Conservation (phyloP, 2,797 vertebrate genomes). For the Pelodytes ibericus region DNA sequence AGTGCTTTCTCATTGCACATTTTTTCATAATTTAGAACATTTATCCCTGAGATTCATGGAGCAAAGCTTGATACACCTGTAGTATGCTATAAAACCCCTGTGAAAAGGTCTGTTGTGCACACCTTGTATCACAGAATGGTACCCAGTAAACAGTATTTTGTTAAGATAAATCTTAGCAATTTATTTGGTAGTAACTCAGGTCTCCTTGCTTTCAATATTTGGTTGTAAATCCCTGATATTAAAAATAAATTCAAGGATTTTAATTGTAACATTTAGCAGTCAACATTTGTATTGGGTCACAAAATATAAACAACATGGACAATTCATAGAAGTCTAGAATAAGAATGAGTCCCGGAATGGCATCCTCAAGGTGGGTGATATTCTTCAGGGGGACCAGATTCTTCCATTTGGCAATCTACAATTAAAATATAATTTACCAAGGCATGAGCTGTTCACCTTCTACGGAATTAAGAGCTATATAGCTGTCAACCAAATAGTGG, state of each 20-base stretch:
- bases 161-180: not conserved
- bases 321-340: slow-evolving; percentile 1
- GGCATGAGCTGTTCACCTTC: too few species aligned
- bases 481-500: too few species aligned
- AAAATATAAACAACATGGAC: not conserved
- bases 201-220: slow-evolving; percentile 7
- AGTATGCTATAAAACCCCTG: not conserved
- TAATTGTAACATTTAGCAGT: slow-evolving; percentile 11
- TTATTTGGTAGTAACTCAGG: not conserved
- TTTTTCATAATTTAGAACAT: not conserved
- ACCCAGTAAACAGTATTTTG: slow-evolving; percentile 16
- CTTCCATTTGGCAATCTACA: too few species aligned
- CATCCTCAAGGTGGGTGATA: too few species aligned
- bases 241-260: slow-evolving; percentile 5
- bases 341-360: too few species aligned
- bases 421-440: too few species aligned
- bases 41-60: not conserved
- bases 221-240: slow-evolving; percentile 13
- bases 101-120: too few species aligned
- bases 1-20: too few species aligned
- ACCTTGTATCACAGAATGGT: too few species aligned
- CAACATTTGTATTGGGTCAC: slow-evolving; percentile 4
- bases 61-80: not conserved
- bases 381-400: too few species aligned
- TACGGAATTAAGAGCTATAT: too few species aligned